Evolutionary conservation across 2,888 invertebrate species (phyloP), one percentile per base, ranked within the genome.

Genomic region (Diarsia dahlii): DNA sequence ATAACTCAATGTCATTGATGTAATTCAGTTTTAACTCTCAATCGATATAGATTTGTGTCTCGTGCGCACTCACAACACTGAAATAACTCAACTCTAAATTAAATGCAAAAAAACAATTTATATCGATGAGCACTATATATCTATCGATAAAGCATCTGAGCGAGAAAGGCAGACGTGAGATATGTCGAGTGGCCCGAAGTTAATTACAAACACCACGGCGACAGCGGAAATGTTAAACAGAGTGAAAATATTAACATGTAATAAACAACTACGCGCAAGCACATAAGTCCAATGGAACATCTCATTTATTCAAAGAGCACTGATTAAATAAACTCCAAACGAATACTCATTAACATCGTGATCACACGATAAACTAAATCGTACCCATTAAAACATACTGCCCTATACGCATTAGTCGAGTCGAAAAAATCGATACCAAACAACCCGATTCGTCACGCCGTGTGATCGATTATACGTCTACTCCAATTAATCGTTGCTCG

Each of bases 401-500:
- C 84, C 86, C 88, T 89, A 84, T 87, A 89, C 89, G 84, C 85
- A 89, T 88, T 86, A 86, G 83, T 84, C 82, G 84, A 85, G 67
- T 74, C 56, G 68, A 80, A 79, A 84, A 88, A 82, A 89, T 88
- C 88, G 88, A 89, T 88, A 88, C 85, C 84, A 85, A 89, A 90
- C 88, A 86, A 85, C 84, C 84, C 89, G 86, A 93, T 93, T 93
- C 92, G 93, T 94, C 93, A 91, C 93, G 91, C 89, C 90, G 86
- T 88, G 90, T 90, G 91, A 93, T 93, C 94, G 93, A 94, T 94
- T 93, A 91, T 92, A 88, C 88, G 85, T 89, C 88, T 92, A 93
- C 94, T 93, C 93, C 93, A 95, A 95, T 95, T 95, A 95, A 93
- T 92, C 90, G 91, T 89, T 89, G 81, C 88, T 88, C 90, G 87